Percentiles rank a stretch among this genome's conserved stretches.
Evolutionary conservation across 2,888 invertebrate genomes (phyloP).

Genomic region (Seladonia tumulorum): DNA sequence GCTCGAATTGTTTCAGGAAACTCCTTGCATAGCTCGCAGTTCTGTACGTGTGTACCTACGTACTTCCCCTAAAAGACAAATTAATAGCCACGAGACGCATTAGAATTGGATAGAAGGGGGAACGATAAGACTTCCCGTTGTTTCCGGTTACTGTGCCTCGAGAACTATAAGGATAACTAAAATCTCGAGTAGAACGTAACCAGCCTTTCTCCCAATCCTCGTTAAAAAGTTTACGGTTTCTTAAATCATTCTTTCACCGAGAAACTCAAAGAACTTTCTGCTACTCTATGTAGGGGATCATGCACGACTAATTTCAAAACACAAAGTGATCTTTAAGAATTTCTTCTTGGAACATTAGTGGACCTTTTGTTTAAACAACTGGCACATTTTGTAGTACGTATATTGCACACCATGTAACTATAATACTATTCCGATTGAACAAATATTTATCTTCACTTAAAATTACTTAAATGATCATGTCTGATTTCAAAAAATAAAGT

Average conservation of each 20-base stretch:
- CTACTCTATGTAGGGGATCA: not conserved
- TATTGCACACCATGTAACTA: not conserved
- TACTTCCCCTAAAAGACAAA: constrained; percentile 13
- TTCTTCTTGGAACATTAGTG: not conserved
- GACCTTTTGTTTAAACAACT: not conserved
- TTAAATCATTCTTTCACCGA: not conserved
- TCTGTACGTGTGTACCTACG: constrained; percentile 4
- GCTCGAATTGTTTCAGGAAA: constrained; percentile 17
- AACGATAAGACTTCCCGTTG: constrained; percentile 12
- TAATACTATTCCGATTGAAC: too few relatives aligned
- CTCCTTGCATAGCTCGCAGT: not conserved
- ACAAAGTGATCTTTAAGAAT: not conserved
- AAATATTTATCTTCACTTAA: too few relatives aligned
- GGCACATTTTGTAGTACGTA: not conserved
- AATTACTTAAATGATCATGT: too few relatives aligned
- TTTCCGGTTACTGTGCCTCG: not conserved
- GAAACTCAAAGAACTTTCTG: not conserved
- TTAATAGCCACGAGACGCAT: constrained; percentile 14
- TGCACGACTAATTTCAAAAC: not conserved
- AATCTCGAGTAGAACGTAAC: not conserved
- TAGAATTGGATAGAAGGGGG: constrained; percentile 15
- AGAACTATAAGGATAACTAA: not conserved
- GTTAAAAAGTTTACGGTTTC: not conserved
- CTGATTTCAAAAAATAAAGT: too few relatives aligned
- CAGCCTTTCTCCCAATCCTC: not conserved